These are phyloP conservation scores for Dorcus parallelipipedus DNA, from an alignment of 2,888 invertebrate genomes.

Conservation along the genomic window DNA sequence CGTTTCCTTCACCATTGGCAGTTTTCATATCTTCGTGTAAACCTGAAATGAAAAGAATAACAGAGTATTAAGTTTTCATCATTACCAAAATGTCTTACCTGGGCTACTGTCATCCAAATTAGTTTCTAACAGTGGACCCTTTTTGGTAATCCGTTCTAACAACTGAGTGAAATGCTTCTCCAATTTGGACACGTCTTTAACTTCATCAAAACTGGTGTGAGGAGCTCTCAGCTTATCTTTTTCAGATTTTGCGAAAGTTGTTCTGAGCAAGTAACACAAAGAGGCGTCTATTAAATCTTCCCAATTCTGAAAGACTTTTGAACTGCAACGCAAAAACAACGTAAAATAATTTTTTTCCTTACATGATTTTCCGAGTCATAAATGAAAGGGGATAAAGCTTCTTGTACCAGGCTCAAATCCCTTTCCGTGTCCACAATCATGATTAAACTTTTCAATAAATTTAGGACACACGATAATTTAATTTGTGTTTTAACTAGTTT, in stretches of 20 bases:
- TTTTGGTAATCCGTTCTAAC: conserved; percentile 40
- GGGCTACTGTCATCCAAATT: background rate
- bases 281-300: conserved; percentile 71
- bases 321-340: background rate
- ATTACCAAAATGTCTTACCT: background rate
- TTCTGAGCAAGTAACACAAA: conserved; percentile 62
- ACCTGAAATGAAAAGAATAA: background rate
- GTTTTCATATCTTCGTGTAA: background rate
- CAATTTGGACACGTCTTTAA: conserved; percentile 42
- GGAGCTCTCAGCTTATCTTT: conserved; percentile 61
- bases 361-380: conserved; percentile 43
- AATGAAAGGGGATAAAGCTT: conserved; percentile 36
- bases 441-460: conserved; percentile 36
- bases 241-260: conserved; percentile 60
- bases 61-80: background rate
- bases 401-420: conserved; percentile 32
- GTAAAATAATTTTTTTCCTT: conserved; percentile 2
- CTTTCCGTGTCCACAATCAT: conserved; percentile 36
- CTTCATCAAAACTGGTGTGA: conserved; percentile 48
- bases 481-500: conserved; percentile 36
- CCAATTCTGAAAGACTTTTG: conserved; percentile 58
- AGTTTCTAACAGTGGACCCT: conserved; percentile 6
- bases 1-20: background rate
- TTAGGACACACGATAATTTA: conserved; percentile 38
- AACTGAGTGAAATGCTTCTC: conserved; percentile 45